phyloP scores from a whole-genome alignment of 2,888 invertebrate species.

The Microplitis manilae region DNA sequence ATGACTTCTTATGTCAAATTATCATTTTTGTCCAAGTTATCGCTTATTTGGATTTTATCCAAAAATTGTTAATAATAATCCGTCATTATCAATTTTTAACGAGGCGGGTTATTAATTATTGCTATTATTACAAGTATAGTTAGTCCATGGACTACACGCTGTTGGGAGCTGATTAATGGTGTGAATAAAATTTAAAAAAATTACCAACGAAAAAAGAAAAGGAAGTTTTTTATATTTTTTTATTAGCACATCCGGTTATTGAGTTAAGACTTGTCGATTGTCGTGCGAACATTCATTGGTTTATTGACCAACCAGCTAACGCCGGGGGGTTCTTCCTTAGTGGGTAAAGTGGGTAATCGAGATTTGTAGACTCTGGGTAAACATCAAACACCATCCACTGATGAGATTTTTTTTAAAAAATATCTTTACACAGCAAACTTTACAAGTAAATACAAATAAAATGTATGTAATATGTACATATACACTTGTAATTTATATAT shows the following conservation, averaged over 20 bases:
- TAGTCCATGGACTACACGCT: too few relatives aligned
- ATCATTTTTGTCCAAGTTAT: constrained; percentile 18
- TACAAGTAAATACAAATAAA: constrained; percentile 55
- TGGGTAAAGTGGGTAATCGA: constrained; percentile 60
- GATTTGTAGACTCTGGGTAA: constrained; percentile 65
- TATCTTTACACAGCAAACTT: constrained; percentile 64
- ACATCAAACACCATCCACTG: constrained; percentile 51
- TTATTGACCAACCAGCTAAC: constrained; percentile 40
- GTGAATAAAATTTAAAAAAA: neutral
- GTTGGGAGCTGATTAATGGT: neutral
- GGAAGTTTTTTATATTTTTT: constrained; percentile 34
- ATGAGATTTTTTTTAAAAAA: constrained; percentile 33
- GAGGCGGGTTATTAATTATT: neutral
- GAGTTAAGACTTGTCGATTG: constrained; percentile 24
- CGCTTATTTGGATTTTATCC: constrained; percentile 7
- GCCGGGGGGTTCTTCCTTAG: constrained; percentile 40
- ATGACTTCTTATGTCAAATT: constrained; percentile 29
- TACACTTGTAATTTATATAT: constrained; percentile 22
- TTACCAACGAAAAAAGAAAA: neutral
- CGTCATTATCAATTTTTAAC: neutral
- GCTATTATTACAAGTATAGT: too few relatives aligned
- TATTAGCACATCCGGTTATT: constrained; percentile 33
- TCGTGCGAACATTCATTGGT: constrained; percentile 47
- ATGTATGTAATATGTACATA: constrained; percentile 19
- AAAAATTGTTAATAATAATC: constrained; percentile 8